Evolutionary conservation across 2,888 invertebrate genomes (phyloP).

Genomic region (Unio delphinus): DNA sequence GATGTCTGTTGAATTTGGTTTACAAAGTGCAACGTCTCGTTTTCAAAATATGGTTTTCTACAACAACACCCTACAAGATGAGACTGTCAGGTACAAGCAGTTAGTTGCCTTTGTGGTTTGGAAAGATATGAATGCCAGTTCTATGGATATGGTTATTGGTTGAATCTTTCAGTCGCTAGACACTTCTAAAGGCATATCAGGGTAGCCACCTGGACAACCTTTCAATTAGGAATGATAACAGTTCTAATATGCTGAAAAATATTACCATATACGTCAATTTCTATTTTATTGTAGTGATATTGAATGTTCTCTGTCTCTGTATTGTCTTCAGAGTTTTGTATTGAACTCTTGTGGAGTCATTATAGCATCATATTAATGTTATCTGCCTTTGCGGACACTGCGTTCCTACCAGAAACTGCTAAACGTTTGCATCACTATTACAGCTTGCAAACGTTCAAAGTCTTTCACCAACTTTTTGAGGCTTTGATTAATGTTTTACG

Average conservation of each 20-base stretch:
- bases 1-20: slow-evolving; percentile 9
- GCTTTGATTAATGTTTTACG: background rate
- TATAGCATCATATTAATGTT: background rate
- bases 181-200: background rate
- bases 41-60: background rate
- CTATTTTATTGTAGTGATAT: background rate
- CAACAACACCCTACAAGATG: background rate
- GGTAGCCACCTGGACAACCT: background rate
- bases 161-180: slow-evolving; percentile 2
- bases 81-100: background rate
- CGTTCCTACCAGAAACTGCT: background rate
- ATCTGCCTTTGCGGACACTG: background rate
- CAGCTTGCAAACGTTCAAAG: slow-evolving; percentile 2
- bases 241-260: slow-evolving; percentile 2
- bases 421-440: background rate
- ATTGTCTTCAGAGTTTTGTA: background rate
- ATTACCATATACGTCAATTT: background rate
- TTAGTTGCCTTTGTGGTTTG: background rate
- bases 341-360: background rate
- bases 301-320: no score
- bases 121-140: slow-evolving; percentile 5
- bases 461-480: slow-evolving; percentile 3
- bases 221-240: slow-evolving; percentile 1
- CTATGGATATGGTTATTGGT: slow-evolving; percentile 15
- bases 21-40: slow-evolving; percentile 11